Evolutionary conservation across 2,113 vertebrate genomes (phyloP).

Genomic region (Eubucco bourcierii): DNA sequence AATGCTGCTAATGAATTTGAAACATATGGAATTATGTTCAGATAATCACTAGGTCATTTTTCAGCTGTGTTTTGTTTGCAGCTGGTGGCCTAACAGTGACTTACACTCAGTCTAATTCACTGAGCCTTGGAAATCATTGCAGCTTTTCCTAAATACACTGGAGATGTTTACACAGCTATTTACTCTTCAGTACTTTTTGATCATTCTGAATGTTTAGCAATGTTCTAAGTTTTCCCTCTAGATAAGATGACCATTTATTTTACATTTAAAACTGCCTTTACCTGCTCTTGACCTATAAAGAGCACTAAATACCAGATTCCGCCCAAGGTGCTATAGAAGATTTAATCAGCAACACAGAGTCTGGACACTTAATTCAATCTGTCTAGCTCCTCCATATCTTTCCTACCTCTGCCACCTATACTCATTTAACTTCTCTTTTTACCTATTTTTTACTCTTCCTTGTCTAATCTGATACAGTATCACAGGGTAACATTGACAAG

Average conservation of each 20-base stretch:
- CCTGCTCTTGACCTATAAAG: not conserved
- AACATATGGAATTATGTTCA: conserved; percentile 35
- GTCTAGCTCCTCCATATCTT: not conserved
- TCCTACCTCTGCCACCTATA: not conserved
- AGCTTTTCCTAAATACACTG: not conserved
- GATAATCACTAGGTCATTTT: not conserved
- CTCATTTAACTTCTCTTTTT: not conserved
- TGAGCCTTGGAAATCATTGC: not conserved
- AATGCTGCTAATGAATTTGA: conserved; percentile 17
- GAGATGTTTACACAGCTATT: not conserved
- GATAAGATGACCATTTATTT: not conserved
- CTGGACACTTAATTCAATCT: not conserved
- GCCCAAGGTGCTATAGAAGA: not conserved
- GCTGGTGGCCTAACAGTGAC: conserved; percentile 13
- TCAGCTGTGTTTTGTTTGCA: conserved; percentile 31
- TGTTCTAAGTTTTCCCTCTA: not conserved
- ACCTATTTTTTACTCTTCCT: not conserved
- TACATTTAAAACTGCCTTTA: not conserved
- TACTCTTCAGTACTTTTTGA: not conserved
- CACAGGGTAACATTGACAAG: not conserved
- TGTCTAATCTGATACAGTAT: not conserved
- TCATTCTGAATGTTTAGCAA: not conserved
- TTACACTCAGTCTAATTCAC: conserved; percentile 9
- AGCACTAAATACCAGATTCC: not conserved
- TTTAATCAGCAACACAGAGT: not conserved